phyloP scores from a whole-genome alignment of 1,140 invertebrate species.

The Atopsyche davidsoni region DNA sequence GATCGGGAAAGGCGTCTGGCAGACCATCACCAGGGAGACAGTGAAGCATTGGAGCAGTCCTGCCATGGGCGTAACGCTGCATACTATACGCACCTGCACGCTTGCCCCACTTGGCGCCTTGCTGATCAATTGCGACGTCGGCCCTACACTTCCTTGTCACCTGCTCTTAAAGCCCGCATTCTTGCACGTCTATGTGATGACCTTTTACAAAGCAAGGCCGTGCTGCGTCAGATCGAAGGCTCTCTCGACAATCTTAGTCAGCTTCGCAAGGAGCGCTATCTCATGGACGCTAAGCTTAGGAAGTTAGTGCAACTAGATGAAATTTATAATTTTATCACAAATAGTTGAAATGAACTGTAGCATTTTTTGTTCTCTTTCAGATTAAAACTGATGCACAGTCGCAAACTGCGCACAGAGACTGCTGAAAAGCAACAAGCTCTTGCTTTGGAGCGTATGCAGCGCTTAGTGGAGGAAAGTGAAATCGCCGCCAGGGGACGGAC shows the following conservation, averaged over 20 bases:
- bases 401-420: constrained; percentile 68
- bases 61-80: constrained; percentile 64
- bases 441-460: constrained; percentile 45
- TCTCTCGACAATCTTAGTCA: constrained; percentile 70
- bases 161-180: constrained; percentile 81
- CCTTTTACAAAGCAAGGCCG: constrained; percentile 84
- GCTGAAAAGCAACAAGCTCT: constrained; percentile 57
- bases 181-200: constrained; percentile 90
- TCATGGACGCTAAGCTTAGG: constrained; percentile 80
- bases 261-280: constrained; percentile 71
- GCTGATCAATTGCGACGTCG: constrained; percentile 69
- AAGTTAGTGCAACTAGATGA: constrained; percentile 57
- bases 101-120: constrained; percentile 61
- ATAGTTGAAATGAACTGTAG: background rate
- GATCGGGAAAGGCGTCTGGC: constrained; percentile 70
- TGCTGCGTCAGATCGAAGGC: constrained; percentile 72
- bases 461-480: constrained; percentile 40
- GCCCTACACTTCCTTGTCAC: constrained; percentile 79
- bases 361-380: constrained; percentile 37
- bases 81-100: constrained; percentile 70
- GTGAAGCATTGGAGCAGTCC: constrained; percentile 54
- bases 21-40: constrained; percentile 70
- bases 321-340: constrained; percentile 8
- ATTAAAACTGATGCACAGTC: constrained; percentile 64
- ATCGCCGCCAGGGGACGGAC: constrained; percentile 22